phyloP scores from a whole-genome alignment of 2,888 invertebrate genomes.

The Tipula lateralis region DNA sequence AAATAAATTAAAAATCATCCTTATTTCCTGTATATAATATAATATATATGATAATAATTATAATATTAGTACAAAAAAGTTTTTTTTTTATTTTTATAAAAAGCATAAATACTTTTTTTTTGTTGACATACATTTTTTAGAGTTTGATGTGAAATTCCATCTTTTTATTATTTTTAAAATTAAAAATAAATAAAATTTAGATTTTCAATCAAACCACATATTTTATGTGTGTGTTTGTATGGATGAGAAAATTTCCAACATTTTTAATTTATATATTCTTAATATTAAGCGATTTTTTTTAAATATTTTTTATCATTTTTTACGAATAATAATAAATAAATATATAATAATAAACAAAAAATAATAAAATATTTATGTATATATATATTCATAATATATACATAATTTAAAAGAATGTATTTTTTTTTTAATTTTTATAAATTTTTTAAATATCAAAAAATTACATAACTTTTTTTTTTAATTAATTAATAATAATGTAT shows the following conservation, averaged over 20 bases:
- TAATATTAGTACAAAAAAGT: constrained; percentile 2
- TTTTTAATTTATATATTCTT: constrained; percentile 15
- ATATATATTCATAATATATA: neutral
- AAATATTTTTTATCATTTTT: neutral
- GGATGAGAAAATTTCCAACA: constrained; percentile 11
- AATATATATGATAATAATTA: neutral
- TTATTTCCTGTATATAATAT: constrained; percentile 21
- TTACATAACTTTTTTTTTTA: constrained; percentile 20
- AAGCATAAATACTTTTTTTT: constrained; percentile 14
- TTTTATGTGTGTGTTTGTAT: neutral
- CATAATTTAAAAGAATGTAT: constrained; percentile 24
- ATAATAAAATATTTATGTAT: constrained; percentile 24
- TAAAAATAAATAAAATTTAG: neutral
- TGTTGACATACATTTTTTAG: neutral
- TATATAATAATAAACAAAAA: constrained; percentile 8
- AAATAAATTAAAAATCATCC: constrained; percentile 2
- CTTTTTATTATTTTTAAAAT: neutral
- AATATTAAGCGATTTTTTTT: constrained; percentile 13
- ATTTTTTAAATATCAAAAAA: constrained; percentile 24
- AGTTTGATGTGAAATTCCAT: neutral
- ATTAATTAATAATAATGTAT: neutral
- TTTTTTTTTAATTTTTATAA: neutral
- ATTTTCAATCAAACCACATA: neutral
- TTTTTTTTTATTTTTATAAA: neutral
- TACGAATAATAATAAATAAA: constrained; percentile 24